phyloP scores from a whole-genome alignment of 2,888 invertebrate genomes.

The Drosophila anomalipes region DNA sequence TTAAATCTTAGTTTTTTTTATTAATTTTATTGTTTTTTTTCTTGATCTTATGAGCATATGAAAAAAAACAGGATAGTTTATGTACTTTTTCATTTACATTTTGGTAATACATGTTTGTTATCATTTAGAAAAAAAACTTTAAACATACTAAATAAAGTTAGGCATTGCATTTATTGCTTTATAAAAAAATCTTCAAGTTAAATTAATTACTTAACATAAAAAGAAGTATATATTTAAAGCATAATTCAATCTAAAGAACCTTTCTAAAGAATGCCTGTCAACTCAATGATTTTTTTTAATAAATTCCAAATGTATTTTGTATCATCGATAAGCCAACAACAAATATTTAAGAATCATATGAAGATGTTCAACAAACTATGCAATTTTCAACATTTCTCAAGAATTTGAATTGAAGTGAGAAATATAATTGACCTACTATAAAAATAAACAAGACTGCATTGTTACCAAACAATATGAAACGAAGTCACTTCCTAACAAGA shows the following conservation, averaged over 20 bases:
- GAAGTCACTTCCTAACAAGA: constrained; percentile 68
- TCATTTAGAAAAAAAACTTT: too few relatives aligned
- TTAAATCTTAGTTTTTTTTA: too few relatives aligned
- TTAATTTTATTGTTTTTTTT: neutral
- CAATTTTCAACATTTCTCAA: constrained; percentile 32
- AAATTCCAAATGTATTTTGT: neutral
- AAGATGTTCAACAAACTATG: constrained; percentile 13
- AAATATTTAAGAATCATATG: neutral
- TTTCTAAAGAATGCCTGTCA: neutral
- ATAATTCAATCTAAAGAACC: neutral
- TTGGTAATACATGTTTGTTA: too few relatives aligned
- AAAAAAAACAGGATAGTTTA: neutral
- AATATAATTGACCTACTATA: constrained; percentile 33
- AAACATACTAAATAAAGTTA: too few relatives aligned
- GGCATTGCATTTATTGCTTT: neutral
- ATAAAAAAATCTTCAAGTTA: neutral
- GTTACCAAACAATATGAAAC: constrained; percentile 53
- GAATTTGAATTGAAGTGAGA: constrained; percentile 31
- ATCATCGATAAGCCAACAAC: neutral
- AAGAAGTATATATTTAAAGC: neutral
- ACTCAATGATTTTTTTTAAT: neutral
- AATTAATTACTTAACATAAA: neutral
- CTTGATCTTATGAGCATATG: neutral
- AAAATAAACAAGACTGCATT: constrained; percentile 44
- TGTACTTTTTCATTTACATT: neutral